Evolutionary conservation across 2,797 vertebrate genomes (phyloP), one percentile per base, ranked within the genome.

Genomic region (Pygocentrus nattereri): DNA sequence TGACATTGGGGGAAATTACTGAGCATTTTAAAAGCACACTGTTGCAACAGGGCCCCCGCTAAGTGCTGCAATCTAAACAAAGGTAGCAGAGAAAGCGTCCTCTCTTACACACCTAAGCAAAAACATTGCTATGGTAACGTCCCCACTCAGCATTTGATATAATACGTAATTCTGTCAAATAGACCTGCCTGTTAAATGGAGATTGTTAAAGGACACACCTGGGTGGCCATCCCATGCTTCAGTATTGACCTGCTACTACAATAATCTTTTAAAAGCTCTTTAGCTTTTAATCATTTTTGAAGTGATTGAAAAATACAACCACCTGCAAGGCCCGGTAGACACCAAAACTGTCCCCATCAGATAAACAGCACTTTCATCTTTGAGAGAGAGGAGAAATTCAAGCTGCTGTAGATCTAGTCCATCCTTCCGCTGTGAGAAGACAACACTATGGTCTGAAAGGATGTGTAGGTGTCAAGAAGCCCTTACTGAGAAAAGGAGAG

Each of bases 51-150:
- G 52, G 47, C 76, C 82, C 78, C 82, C 65, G 41, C 61, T 30
- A 76, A 54, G 74, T 8, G 23, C 21, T 62, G 52, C 44, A 68
- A 30, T 82, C 70, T 62, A 70, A 73, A 78, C 69, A 64, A 18
- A 38, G 49, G 31, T 23, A 64, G 79, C 67, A 49, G 59, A 82
- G 47, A 79, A 75, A 47, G 64, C 73, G 56, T 41, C 6, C 62
- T 76, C 58, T 74, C 71, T 34, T n/a, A 54, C 44, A 78, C 49
- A 25, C 65, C 72, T 79, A 47, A 75, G 75, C 78, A 65, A 65
- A 76, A 52, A 18, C 15, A 82, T 85, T 47, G 71, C 78, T 80
- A 84, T 87, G 78, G 85, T 72, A 87, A 85, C 80, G 50, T 64
- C 56, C 31, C 74, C 30, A 30, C n/a, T 0, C 21, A 19, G 19